Evolutionary conservation across 2,113 vertebrate genomes (phyloP).

Genomic region (Phainopepla nitens): DNA sequence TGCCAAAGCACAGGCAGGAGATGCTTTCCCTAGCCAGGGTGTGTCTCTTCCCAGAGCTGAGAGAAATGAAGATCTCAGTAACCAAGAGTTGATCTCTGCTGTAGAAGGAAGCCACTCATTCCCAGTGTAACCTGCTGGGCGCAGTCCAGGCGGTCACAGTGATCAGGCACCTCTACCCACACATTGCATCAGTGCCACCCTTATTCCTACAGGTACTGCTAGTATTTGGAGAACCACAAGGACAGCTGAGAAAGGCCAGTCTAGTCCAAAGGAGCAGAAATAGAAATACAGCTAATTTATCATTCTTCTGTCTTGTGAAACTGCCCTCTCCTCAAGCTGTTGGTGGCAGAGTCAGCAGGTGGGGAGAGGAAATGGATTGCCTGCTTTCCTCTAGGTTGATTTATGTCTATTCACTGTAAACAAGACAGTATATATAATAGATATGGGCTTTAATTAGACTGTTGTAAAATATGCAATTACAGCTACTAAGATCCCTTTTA

Average conservation of each 20-base stretch:
- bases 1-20: not conserved
- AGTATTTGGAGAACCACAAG: not conserved
- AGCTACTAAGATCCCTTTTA: conserved; percentile 45
- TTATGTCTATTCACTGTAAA: conserved; percentile 13
- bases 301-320: not conserved
- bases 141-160: not conserved
- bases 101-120: not conserved
- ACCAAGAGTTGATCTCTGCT: not conserved
- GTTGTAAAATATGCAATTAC: conserved; percentile 45
- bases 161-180: not conserved
- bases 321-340: not conserved
- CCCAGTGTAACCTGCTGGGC: rapidly evolving
- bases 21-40: not conserved
- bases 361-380: not conserved
- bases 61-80: not conserved
- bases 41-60: not conserved
- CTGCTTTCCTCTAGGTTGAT: not conserved
- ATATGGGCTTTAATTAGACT: conserved; percentile 30
- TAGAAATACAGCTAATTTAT: not conserved
- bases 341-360: not conserved
- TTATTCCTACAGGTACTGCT: not conserved
- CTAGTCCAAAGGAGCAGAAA: not conserved
- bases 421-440: conserved; percentile 5
- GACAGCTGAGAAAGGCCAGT: not conserved
- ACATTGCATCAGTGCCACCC: no score